Base-by-base conservation (phyloP, 2,888 invertebrate genomes). In the Tethea ocularis region DNA sequence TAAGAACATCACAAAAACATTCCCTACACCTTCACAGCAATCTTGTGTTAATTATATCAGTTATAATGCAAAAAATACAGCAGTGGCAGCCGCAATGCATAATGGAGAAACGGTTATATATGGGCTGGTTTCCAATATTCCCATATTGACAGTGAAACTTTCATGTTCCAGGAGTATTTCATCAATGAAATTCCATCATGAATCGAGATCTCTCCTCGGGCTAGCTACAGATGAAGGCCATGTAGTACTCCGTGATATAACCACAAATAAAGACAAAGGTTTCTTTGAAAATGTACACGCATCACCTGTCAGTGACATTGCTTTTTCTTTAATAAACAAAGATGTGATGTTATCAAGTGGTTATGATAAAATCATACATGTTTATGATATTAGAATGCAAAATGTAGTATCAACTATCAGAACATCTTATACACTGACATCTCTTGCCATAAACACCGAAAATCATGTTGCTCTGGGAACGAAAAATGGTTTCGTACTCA, bases 331-430 rank as follows among this genome's bases (percentile, higher is more conserved):
- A 0, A 85, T 94, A 11, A 94, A 94, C 69, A 85, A 87, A 63
- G 94, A 94, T 78, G 89, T 95, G 0, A 81, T 95, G 78, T 74
- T 94, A 5, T 94, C 94, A 0, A 84, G 93, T 69, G 94, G 95
- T 0, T 89, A 89, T 67, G 95, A 95, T 75, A 93, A 94, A 71
- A 87, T 92, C 56, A 91, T 94, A 78, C 89, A 93, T 80, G 91
- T 94, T 2, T 94, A 94, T 74, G 95, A 95, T 78, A 82, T 93
- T n/a, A 82, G 91, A 73, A 73, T 89, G 57, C 89, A 91, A 71
- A 88, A 85, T 78, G 81, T 90, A 57, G 91, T 93, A n/a, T 87
- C 91, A 15, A 87, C 91, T 5, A 82, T 89, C 33, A 82, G 78
- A 63, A 90, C 93, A 8, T 75, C 87, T 36, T 81, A 88, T 58